Evolutionary conservation across 37 sponge, comb jelly and placozoan species (phyloP).

Genomic region (Eunapius fragilis): DNA sequence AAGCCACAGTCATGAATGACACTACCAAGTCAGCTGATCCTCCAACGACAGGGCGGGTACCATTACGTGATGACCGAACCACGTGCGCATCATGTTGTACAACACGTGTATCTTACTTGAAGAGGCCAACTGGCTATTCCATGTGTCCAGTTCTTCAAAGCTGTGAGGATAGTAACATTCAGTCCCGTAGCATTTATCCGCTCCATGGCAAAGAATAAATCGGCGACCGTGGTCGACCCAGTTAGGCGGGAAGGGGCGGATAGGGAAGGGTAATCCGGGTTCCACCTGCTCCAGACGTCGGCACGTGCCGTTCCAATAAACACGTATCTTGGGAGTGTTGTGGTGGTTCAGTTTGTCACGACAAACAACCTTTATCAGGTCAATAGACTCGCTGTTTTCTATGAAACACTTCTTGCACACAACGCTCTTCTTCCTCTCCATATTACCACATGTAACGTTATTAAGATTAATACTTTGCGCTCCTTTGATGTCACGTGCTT

Average conservation of each 20-base stretch:
- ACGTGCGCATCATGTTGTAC: no score
- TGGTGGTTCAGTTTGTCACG: background rate
- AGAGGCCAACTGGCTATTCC: conserved; percentile 25
- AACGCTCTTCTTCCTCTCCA: background rate
- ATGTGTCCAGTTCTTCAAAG: conserved; percentile 13
- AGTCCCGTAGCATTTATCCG: conserved; percentile 1
- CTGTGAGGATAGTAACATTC: conserved; percentile 40
- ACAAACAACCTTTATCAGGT: background rate
- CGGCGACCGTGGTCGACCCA: background rate
- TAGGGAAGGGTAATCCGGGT: background rate
- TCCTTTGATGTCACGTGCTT: no score
- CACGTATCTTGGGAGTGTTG: background rate
- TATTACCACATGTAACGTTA: background rate
- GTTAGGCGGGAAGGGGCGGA: background rate
- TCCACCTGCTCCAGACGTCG: background rate
- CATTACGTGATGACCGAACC: background rate
- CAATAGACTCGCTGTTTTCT: background rate
- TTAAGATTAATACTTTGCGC: no score
- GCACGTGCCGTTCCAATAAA: background rate
- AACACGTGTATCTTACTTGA: background rate
- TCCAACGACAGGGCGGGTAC: no score
- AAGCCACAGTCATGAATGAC: no score
- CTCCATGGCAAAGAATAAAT: background rate
- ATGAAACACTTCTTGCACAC: background rate
- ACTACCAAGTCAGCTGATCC: no score